phyloP scores from a whole-genome alignment of 2,797 vertebrate species.

The Rhinichthys osculus region DNA sequence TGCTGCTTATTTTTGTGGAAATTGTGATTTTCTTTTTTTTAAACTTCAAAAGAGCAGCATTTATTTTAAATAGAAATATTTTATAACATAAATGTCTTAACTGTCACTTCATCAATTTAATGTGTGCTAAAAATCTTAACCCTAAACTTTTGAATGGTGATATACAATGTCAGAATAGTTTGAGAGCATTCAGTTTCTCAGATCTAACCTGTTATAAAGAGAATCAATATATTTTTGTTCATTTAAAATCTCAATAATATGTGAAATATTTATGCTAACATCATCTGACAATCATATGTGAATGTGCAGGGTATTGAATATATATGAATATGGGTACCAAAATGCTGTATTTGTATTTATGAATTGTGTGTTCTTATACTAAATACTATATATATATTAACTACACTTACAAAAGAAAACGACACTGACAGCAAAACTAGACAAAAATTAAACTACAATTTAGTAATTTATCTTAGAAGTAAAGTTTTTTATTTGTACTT shows the following conservation, averaged over 20 bases:
- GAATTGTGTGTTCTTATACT: neutral
- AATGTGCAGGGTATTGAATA: neutral
- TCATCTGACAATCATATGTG: neutral
- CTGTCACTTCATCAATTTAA: neutral
- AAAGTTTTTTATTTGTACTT: neutral
- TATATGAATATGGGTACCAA: neutral
- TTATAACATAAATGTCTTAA: neutral
- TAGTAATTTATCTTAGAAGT: neutral
- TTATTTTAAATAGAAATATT: neutral
- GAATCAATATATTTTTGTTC: neutral
- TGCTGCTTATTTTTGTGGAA: neutral
- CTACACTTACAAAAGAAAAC: neutral
- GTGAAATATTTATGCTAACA: neutral
- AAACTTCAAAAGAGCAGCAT: neutral
- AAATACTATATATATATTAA: neutral
- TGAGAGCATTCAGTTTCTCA: neutral
- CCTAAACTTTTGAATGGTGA: neutral
- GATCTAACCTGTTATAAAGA: neutral
- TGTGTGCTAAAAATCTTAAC: neutral
- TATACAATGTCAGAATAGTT: neutral
- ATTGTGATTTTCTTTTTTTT: neutral
- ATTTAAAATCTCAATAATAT: neutral
- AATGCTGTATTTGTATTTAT: conserved; percentile 28
- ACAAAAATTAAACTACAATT: neutral
- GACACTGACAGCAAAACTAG: neutral